A percentile compares a stretch with the other conserved stretches of the same genome.
Conservation (phyloP, 1,140 invertebrate species). For the Popillia japonica region DNA sequence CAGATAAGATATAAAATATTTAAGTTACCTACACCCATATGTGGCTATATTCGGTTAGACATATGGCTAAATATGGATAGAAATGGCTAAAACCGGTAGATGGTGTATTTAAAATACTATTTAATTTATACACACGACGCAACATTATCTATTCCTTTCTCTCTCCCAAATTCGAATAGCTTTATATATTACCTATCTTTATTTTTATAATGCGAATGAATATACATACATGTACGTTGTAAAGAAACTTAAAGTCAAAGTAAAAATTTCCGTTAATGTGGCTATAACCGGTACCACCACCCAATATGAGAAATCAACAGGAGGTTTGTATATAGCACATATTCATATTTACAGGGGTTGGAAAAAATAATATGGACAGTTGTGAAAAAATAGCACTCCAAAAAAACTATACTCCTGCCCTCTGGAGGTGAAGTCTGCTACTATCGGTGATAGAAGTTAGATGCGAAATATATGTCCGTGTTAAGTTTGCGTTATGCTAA, state of each 20-base stretch:
- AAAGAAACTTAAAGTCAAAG: background rate
- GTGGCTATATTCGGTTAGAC: background rate
- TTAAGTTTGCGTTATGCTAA: too few relatives aligned
- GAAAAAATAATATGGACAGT: too few relatives aligned
- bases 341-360: too few relatives aligned
- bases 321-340: too few relatives aligned
- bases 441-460: too few relatives aligned
- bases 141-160: background rate
- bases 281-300: background rate
- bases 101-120: conserved; percentile 3
- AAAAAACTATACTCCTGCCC: too few relatives aligned
- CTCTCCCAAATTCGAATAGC: background rate
- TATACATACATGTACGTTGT: background rate
- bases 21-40: background rate
- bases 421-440: too few relatives aligned
- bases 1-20: background rate
- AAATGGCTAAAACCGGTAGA: conserved; percentile 2
- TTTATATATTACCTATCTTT: background rate
- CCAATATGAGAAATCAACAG: too few relatives aligned
- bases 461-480: too few relatives aligned
- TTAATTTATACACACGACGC: background rate
- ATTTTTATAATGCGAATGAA: background rate
- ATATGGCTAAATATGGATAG: background rate
- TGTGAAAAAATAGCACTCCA: too few relatives aligned
- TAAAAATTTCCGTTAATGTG: background rate